These are phyloP conservation scores for Chorisops tibialis DNA, from an alignment of 2,888 invertebrate species.

Conservation along the genomic window DNA sequence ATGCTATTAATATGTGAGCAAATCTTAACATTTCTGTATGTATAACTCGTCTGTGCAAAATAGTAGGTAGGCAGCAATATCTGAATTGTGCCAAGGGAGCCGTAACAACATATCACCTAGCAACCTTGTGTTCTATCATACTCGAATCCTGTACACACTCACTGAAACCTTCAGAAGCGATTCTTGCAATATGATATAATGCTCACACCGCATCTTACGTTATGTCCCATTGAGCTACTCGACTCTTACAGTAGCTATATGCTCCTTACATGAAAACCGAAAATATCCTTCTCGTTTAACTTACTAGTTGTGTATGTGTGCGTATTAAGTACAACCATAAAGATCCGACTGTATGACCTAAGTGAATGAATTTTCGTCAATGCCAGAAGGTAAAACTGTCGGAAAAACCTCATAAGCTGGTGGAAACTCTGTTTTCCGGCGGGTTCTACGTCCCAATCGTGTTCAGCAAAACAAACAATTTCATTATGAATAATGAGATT, in stretches of 20 bases:
- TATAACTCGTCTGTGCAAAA: neutral
- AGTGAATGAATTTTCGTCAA: conserved; percentile 9
- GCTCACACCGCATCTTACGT: too few relatives aligned
- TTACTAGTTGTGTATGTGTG: neutral
- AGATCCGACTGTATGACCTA: neutral
- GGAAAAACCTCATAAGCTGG: neutral
- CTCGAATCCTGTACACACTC: too few relatives aligned
- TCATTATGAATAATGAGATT: conserved; percentile 18
- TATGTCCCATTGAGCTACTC: too few relatives aligned
- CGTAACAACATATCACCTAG: conserved; percentile 9
- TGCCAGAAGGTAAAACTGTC: neutral
- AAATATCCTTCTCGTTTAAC: neutral
- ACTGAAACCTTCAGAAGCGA: too few relatives aligned
- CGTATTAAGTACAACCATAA: neutral
- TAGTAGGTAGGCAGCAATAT: neutral
- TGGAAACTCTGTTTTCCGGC: neutral
- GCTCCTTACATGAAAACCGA: too few relatives aligned
- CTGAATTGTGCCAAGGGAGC: neutral
- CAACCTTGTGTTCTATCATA: too few relatives aligned
- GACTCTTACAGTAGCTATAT: too few relatives aligned
- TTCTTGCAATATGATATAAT: too few relatives aligned
- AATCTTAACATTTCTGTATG: conserved; percentile 14
- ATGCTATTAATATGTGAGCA: conserved; percentile 19
- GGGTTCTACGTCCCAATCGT: conserved; percentile 4
- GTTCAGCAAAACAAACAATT: conserved; percentile 9